Conservation (phyloP, 1,140 invertebrate species). For the Charaxes varanes region DNA sequence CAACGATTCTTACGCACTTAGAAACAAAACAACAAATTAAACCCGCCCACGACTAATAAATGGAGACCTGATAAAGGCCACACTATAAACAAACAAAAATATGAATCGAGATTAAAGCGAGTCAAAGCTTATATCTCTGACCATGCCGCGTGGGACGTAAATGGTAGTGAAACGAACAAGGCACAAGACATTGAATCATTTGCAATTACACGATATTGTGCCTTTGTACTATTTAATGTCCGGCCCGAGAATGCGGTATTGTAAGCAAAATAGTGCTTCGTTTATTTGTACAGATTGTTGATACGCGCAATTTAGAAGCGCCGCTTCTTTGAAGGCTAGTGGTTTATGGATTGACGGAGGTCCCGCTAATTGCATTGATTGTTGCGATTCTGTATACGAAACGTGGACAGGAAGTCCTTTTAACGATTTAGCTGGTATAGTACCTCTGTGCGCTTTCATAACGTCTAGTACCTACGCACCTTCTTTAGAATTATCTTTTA, state of each 20-base stretch:
- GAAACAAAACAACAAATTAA: no score
- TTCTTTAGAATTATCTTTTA: no score
- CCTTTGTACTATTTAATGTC: constrained; percentile 62
- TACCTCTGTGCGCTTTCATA: no score
- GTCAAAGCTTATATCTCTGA: constrained; percentile 27
- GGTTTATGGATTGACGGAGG: constrained; percentile 30
- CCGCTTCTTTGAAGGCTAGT: constrained; percentile 33
- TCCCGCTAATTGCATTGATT: constrained; percentile 29
- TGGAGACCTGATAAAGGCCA: constrained; percentile 39
- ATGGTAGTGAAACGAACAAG: constrained; percentile 41
- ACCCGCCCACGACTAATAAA: constrained; percentile 30
- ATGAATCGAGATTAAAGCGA: constrained; percentile 53
- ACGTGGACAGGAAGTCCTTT: constrained; percentile 18
- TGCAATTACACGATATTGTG: constrained; percentile 72
- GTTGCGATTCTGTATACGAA: constrained; percentile 15
- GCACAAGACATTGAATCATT: constrained; percentile 64
- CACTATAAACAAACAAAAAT: constrained; percentile 56
- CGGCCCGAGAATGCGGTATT: constrained; percentile 56
- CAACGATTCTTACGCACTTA: no score
- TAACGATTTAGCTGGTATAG: constrained; percentile 5
- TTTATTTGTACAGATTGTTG: constrained; percentile 58
- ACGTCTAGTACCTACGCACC: no score
- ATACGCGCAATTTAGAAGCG: constrained; percentile 40
- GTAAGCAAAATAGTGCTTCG: constrained; percentile 61
- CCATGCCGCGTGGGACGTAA: constrained; percentile 49